A percentile compares a stretch with the other conserved stretches of the same genome.
phyloP scores from a whole-genome alignment of 1,140 invertebrate genomes.

The Ectropis grisescens region DNA sequence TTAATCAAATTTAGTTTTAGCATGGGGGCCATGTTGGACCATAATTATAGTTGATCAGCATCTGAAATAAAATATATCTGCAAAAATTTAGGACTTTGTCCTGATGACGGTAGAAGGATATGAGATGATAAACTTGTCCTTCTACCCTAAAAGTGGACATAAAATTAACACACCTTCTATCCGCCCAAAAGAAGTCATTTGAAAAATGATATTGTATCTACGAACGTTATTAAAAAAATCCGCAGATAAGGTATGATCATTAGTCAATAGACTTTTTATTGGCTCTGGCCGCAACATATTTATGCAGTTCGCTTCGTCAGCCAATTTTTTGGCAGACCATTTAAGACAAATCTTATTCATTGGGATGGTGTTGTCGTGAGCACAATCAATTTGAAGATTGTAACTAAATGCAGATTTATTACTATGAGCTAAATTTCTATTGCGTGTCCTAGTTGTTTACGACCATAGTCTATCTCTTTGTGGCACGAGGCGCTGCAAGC shows the following conservation, averaged over 20 bases:
- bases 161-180: no score
- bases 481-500: conserved; percentile 14
- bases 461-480: conserved; percentile 20
- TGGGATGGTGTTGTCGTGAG: conserved; percentile 14
- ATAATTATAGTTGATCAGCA: no score
- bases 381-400: conserved; percentile 25
- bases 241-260: not conserved
- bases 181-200: conserved; percentile 1
- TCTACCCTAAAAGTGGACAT: no score
- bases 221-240: conserved; percentile 3
- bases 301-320: conserved; percentile 23
- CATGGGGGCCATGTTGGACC: no score
- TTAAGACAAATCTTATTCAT: conserved; percentile 26
- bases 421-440: conserved; percentile 18
- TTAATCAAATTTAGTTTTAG: no score
- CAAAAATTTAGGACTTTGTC: no score
- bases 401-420: conserved; percentile 18
- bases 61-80: no score
- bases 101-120: no score
- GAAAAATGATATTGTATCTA: conserved; percentile 3
- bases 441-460: conserved; percentile 16
- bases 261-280: conserved; percentile 6
- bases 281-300: conserved; percentile 3
- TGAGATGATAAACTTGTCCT: no score
- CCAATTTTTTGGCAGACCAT: no score